These are phyloP conservation scores for Gallirallus australis DNA, from an alignment of 2,797 vertebrate genomes.

Conservation along the genomic window DNA sequence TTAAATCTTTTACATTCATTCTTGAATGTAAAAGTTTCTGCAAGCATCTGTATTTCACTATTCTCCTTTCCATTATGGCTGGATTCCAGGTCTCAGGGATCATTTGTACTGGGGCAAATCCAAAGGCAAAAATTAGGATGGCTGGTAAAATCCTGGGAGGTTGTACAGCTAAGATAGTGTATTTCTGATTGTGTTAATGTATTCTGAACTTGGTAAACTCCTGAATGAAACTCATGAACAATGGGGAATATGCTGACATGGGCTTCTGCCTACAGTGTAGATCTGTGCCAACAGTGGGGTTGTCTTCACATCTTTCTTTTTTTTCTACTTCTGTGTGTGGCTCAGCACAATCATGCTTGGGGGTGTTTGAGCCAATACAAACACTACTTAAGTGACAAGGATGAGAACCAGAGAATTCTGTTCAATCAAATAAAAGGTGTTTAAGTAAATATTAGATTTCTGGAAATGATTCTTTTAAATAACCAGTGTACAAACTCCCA, in stretches of 20 bases:
- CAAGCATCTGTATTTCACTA: background rate
- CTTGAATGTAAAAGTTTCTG: background rate
- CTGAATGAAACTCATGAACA: background rate
- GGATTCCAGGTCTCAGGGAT: background rate
- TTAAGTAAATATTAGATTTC: slow-evolving; percentile 40
- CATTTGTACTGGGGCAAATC: background rate
- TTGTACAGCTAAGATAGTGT: background rate
- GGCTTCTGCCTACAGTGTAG: background rate
- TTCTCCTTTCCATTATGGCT: background rate
- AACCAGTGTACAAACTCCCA: background rate
- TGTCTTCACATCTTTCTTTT: background rate
- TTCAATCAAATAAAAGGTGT: slow-evolving; percentile 21
- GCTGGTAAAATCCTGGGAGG: background rate
- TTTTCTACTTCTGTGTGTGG: background rate
- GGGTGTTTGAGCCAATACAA: slow-evolving; percentile 35
- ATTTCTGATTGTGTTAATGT: background rate
- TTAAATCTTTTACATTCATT: background rate
- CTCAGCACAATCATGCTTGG: background rate
- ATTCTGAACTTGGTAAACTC: background rate
- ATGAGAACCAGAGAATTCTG: slow-evolving; percentile 40
- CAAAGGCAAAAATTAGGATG: background rate
- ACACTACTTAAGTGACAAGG: slow-evolving; percentile 15
- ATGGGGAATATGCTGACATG: background rate
- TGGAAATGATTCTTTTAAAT: slow-evolving; percentile 25
- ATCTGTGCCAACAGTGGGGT: background rate